These are phyloP conservation scores for Pogonomyrmex californicus DNA, from an alignment of 1,140 invertebrate species.

Conservation along the genomic window DNA sequence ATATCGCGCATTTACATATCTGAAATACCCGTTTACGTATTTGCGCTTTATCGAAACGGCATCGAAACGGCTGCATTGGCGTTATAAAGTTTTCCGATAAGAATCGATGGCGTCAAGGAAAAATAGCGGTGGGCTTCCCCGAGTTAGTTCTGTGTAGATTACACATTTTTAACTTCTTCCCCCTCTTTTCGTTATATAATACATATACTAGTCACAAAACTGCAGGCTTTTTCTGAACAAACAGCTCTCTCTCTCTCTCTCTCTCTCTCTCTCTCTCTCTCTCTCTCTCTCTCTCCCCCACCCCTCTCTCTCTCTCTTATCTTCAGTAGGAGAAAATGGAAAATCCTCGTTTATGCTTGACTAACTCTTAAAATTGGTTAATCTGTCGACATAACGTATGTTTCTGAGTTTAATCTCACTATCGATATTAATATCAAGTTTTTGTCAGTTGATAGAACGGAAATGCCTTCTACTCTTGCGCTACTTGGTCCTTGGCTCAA, in stretches of 20 bases:
- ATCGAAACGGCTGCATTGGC: constrained; percentile 41
- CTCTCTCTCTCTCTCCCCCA: too few relatives aligned
- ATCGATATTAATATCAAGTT: constrained; percentile 60
- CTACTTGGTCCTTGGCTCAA: constrained; percentile 60
- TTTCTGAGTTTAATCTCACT: constrained; percentile 63
- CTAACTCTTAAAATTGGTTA: constrained; percentile 73
- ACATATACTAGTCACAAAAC: neutral
- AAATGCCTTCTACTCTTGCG: constrained; percentile 66
- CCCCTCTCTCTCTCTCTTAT: neutral
- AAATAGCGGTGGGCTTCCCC: constrained; percentile 64
- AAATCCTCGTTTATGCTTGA: constrained; percentile 75
- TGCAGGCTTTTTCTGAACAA: constrained; percentile 54
- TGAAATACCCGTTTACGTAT: neutral
- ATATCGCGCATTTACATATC: constrained; percentile 35
- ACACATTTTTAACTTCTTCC: constrained; percentile 40
- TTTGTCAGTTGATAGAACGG: constrained; percentile 67
- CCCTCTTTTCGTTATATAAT: constrained; percentile 60
- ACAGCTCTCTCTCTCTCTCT: constrained; percentile 5
- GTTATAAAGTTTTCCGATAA: constrained; percentile 62
- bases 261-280: neutral
- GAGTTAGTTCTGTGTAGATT: constrained; percentile 41
- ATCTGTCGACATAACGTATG: constrained; percentile 71
- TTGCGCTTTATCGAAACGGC: constrained; percentile 48
- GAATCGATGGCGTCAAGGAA: constrained; percentile 57
- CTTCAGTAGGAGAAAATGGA: constrained; percentile 68